These are phyloP conservation scores for Morpho achilles DNA, from an alignment of 2,888 invertebrate species.

Conservation along the genomic window DNA sequence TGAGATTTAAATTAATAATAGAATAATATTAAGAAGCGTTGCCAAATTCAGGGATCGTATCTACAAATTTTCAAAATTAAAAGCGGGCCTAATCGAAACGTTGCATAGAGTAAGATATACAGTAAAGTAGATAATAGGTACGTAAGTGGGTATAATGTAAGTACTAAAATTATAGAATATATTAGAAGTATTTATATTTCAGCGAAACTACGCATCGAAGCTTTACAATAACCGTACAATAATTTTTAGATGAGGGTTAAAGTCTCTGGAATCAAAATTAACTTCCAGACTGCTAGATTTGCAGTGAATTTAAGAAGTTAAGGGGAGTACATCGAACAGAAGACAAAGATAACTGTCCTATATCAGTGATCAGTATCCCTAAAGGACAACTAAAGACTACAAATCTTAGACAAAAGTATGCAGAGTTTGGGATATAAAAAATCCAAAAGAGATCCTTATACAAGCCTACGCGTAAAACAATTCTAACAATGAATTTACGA, in stretches of 20 bases:
- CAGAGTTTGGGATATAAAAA: slow-evolving; percentile 35
- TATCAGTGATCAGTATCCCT: background rate
- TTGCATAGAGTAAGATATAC: slow-evolving; percentile 63
- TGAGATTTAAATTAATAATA: slow-evolving; percentile 30
- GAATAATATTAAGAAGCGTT: slow-evolving; percentile 61
- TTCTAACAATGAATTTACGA: slow-evolving; percentile 57
- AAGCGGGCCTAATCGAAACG: slow-evolving; percentile 63
- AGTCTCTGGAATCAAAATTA: slow-evolving; percentile 62
- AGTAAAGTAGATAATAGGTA: slow-evolving; percentile 68
- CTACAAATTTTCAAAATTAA: slow-evolving; percentile 43
- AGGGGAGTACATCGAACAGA: slow-evolving; percentile 23
- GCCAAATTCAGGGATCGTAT: slow-evolving; percentile 51
- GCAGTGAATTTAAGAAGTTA: slow-evolving; percentile 31
- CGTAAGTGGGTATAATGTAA: slow-evolving; percentile 72
- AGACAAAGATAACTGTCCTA: slow-evolving; percentile 12
- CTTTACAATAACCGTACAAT: slow-evolving; percentile 71
- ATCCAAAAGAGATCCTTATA: slow-evolving; percentile 40
- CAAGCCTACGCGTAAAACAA: slow-evolving; percentile 67
- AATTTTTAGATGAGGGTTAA: slow-evolving; percentile 63
- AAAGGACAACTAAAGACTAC: background rate
- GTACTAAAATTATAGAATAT: slow-evolving; percentile 74
- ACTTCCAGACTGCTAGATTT: slow-evolving; percentile 62
- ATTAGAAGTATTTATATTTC: slow-evolving; percentile 65
- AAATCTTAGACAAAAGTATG: background rate
- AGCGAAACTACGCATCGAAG: slow-evolving; percentile 74